These are phyloP conservation scores for Dromius quadrimaculatus DNA, from an alignment of 2,888 invertebrate genomes.

Conservation along the genomic window DNA sequence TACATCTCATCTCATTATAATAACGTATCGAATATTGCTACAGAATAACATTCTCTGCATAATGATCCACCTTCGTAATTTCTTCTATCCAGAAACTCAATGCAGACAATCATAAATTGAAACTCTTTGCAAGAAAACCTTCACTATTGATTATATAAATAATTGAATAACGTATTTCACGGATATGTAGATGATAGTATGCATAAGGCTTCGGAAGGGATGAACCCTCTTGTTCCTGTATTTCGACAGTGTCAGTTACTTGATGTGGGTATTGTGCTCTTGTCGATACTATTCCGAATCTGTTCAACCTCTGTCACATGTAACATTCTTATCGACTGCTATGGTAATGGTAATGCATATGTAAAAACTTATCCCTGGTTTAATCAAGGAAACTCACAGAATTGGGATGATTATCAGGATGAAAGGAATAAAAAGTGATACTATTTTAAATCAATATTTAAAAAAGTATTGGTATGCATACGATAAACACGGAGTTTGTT, in stretches of 20 bases:
- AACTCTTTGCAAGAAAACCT: not conserved
- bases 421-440: too few relatives aligned
- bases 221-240: constrained; percentile 19
- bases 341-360: constrained; percentile 21
- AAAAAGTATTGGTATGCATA: too few relatives aligned
- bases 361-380: too few relatives aligned
- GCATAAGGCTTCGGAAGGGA: not conserved
- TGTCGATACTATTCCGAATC: constrained; percentile 42
- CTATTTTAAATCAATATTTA: too few relatives aligned
- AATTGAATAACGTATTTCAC: constrained; percentile 34
- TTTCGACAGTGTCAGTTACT: constrained; percentile 33
- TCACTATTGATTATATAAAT: constrained; percentile 6
- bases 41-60: too few relatives aligned
- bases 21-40: constrained; percentile 5
- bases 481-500: too few relatives aligned
- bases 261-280: constrained; percentile 49
- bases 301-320: constrained; percentile 39
- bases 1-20: not conserved
- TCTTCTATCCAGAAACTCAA: too few relatives aligned
- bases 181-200: constrained; percentile 22
- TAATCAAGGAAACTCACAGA: too few relatives aligned
- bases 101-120: too few relatives aligned
- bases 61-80: too few relatives aligned
- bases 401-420: too few relatives aligned
- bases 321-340: constrained; percentile 28